Base-by-base conservation (phyloP, 2,797 vertebrate genomes). In the Sebastes hubbsi region DNA sequence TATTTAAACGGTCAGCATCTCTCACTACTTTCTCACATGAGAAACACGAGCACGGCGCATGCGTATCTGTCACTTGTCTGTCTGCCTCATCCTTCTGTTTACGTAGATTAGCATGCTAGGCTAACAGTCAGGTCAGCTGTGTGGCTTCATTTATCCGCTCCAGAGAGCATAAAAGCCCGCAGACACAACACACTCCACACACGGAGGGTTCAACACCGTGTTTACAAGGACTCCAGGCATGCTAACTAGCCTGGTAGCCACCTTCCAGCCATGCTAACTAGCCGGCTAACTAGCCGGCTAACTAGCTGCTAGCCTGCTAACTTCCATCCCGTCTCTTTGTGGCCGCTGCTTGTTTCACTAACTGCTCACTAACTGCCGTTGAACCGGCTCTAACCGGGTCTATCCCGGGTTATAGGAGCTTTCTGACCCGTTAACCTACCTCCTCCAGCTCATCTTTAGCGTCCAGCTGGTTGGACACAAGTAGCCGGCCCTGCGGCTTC, bases 391-490 rank as follows among this genome's bases (percentile, higher is more conserved):
- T 1, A 3, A 8, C 54, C 32, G 12, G 8, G 6, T 38, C 36
- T 38, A 11, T 24, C 20, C 22, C 30, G 16, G 42, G n/a, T 22
- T 9, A 5, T 2, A 0, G 3, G 2, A 2, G 18, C 30, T 16
- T 14, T 3, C 25, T 4, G 38, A 9, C 6, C 38, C 7, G 20
- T 14, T 22, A 25, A 6, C 16, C 25, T 91, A 98, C 97, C 97
- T 98, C 97, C 91, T 98, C 97, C 91, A 98, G 95, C 93, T 98
- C 97, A 93, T 99, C 98, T 93, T 98, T 99, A 73, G 97, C 97
- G 92, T 99, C 98, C 95, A 98, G 95, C 90, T 94, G 96, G 83
- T 96, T 97, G 92, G 97, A 97, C 87, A 97, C 92, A 89, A 99
- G 94, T 79, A 99, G 93, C 91, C 95, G 95, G 81, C 95, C 95